phyloP scores from a whole-genome alignment of 2,797 vertebrate species.

The Sarcoramphus papa region DNA sequence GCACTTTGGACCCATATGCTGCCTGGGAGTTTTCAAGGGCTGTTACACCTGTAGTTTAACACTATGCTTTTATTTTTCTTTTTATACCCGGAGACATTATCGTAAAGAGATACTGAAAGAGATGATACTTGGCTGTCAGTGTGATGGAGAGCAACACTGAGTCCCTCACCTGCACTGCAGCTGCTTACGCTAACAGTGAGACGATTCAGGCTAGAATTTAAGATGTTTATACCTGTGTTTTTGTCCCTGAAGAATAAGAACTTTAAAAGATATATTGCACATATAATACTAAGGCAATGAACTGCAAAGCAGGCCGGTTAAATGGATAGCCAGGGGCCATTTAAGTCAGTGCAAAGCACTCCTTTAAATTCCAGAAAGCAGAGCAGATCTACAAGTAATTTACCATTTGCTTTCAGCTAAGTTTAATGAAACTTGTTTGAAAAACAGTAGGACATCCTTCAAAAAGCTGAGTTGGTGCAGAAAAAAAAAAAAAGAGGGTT shows the following conservation, averaged over 20 bases:
- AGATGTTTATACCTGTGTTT: background rate
- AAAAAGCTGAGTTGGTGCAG: background rate
- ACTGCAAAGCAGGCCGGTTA: background rate
- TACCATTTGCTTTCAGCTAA: background rate
- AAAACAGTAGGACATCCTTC: background rate
- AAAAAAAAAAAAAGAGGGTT: background rate
- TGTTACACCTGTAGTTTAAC: background rate
- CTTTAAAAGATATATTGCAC: background rate
- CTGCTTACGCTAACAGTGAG: background rate
- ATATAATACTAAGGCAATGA: background rate
- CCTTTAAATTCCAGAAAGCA: background rate
- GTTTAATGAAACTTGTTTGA: background rate
- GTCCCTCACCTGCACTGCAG: background rate
- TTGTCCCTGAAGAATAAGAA: background rate
- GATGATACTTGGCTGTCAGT: background rate
- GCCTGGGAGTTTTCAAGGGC: background rate
- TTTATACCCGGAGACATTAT: background rate
- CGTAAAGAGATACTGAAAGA: background rate
- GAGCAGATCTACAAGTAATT: background rate
- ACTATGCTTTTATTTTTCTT: background rate
- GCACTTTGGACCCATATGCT: fast-evolving
- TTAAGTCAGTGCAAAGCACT: background rate
- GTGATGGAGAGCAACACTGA: background rate
- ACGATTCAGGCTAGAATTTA: background rate
- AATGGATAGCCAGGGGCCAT: background rate